A percentile compares a stretch with the other conserved stretches of the same genome.
These are phyloP conservation scores for Melanotaenia pygmaea DNA, from an alignment of 2,797 vertebrate genomes.

Conservation along the genomic window DNA sequence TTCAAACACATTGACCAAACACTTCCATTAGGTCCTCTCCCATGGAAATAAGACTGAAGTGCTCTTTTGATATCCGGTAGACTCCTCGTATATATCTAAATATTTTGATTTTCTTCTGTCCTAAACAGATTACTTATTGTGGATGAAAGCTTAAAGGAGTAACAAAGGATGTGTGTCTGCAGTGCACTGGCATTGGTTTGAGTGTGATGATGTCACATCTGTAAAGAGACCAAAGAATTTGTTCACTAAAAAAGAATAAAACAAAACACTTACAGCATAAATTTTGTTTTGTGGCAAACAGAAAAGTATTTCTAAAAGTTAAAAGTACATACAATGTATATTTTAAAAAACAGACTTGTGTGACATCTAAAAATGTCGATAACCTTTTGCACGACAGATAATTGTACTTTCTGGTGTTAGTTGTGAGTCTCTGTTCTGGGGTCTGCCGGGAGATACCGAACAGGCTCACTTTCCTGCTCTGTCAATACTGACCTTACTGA, in stretches of 20 bases:
- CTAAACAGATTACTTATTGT: too few relatives aligned
- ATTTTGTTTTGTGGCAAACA: not conserved
- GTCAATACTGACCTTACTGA: too few relatives aligned
- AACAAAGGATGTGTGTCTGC: not conserved
- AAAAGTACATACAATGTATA: too few relatives aligned
- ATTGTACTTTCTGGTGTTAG: conserved; percentile 34
- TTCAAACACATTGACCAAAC: conserved; percentile 58
- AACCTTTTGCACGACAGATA: conserved; percentile 34
- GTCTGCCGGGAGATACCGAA: conserved; percentile 52
- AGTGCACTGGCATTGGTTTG: too few relatives aligned
- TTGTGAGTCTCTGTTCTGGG: conserved; percentile 24
- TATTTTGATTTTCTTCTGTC: too few relatives aligned
- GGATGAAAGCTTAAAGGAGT: conserved; percentile 3
- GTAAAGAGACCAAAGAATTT: too few relatives aligned
- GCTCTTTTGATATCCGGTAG: conserved; percentile 42
- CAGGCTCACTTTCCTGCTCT: conserved; percentile 12
- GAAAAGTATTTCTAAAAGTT: too few relatives aligned
- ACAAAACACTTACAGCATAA: not conserved
- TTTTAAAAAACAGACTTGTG: conserved; percentile 3
- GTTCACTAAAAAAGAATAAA: not conserved
- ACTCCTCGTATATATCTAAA: not conserved
- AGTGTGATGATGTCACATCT: too few relatives aligned
- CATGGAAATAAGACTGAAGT: conserved; percentile 21
- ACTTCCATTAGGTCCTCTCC: conserved; percentile 44
- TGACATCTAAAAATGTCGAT: conserved; percentile 20